Evolutionary conservation across 2,113 vertebrate species (phyloP), one percentile per base, ranked within the genome.

Genomic region (Poeciliopsis occidentalis): DNA sequence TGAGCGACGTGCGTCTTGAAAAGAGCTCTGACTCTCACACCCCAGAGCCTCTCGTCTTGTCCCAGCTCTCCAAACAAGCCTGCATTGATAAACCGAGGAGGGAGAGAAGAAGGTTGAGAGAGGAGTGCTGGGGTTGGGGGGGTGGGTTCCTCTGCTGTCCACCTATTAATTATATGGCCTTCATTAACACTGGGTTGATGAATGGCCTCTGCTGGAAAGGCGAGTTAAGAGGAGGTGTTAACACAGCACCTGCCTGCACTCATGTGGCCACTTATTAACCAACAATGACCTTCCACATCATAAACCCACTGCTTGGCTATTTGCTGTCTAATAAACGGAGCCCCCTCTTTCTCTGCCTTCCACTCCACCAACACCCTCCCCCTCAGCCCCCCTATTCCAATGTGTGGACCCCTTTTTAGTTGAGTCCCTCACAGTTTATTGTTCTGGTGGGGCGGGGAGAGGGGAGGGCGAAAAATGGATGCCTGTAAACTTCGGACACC

Each of bases 201-300:
- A 95, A 94, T 94, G 93, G 90, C 81, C 87, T 84, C 89, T 86
- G 86, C 85, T 91, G 84, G 86, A 89, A 90, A 86, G 87, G 86
- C 87, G 84, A 87, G 92, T 94, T 89, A 93, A 94, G 93, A 93
- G 92, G 91, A 94, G 93, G 94, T 95, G 94, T 94, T 95, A 95
- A 95, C 94, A 93, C 91, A 94, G 92, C 93, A 95, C 95, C 94
- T 95, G 93, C 91, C 91, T 91, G 89, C 94, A 94, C 92, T 95
- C 93, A 92, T 93, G 91, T 90, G 87, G 94, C 88, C 93, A 94
- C 94, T 95, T 95, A 95, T 95, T 95, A 94, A 95, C 94, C 94
- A 95, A 93, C 94, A 94, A 93, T 95, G 94, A 94, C 94, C 95
- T 94, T 95, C 93, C 90, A 94, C 91, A 94, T 93, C 94, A 92